Percentiles rank a stretch among this genome's conserved stretches.
Evolutionary conservation across 2,113 vertebrate species (phyloP).

Genomic region (Sitta europaea): DNA sequence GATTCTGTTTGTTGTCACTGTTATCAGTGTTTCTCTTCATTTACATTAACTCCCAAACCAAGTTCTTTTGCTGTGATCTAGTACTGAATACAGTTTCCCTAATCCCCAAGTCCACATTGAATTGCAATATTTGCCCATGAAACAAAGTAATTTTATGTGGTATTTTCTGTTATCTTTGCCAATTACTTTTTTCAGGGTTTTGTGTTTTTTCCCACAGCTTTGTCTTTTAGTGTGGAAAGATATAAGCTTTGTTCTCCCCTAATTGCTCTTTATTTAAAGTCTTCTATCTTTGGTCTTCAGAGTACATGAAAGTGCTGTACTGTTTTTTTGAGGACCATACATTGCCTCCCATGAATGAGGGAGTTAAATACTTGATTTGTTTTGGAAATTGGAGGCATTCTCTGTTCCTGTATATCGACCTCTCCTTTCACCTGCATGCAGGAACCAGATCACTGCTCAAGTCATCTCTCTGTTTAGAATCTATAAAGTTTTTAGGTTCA

Average conservation of each 20-base stretch:
- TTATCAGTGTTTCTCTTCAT: not conserved
- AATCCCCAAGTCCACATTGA: not conserved
- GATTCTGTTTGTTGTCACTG: not conserved
- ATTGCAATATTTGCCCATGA: not conserved
- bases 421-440: not conserved
- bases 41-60: not conserved
- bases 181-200: not conserved
- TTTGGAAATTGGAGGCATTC: not conserved
- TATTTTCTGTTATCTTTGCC: not conserved
- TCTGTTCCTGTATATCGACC: rapidly evolving
- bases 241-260: not conserved
- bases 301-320: not conserved
- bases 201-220: not conserved
- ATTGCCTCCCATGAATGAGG: not conserved
- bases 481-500: not conserved
- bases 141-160: not conserved
- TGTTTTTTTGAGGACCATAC: not conserved
- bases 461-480: not conserved
- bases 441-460: not conserved
- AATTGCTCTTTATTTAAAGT: not conserved
- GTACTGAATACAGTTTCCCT: not conserved
- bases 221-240: not conserved
- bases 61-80: not conserved
- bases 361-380: not conserved
- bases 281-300: not conserved